Evolutionary conservation across 2,888 invertebrate genomes (phyloP).

Genomic region (Mesodorylaimus sp.): DNA sequence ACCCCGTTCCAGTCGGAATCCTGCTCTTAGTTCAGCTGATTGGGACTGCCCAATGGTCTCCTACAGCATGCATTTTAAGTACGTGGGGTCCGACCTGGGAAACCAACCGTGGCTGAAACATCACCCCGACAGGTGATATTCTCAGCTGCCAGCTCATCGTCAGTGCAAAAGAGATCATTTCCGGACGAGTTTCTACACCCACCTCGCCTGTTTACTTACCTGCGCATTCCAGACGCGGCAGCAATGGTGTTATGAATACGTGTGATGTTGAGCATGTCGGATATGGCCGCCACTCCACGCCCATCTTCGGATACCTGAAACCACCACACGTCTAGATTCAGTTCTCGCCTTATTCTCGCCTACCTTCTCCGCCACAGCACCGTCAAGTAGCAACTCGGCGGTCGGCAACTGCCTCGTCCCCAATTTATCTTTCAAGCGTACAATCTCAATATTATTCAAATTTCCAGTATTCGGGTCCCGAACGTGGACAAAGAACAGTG

Average conservation of each 20-base stretch:
- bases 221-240: conserved; percentile 34
- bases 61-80: too few relatives aligned
- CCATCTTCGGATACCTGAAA: conserved; percentile 35
- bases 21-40: too few relatives aligned
- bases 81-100: too few relatives aligned
- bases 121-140: too few relatives aligned
- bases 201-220: conserved; percentile 22
- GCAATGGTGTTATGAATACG: conserved; percentile 39
- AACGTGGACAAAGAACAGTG: conserved; percentile 38
- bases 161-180: too few relatives aligned
- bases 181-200: background rate
- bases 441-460: conserved; percentile 39
- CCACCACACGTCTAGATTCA: background rate
- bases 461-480: conserved; percentile 28
- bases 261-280: conserved; percentile 40
- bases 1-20: too few relatives aligned
- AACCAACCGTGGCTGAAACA: too few relatives aligned
- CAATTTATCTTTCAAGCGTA: conserved; percentile 40
- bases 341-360: conserved; percentile 2
- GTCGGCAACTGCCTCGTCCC: conserved; percentile 42
- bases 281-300: conserved; percentile 38
- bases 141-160: too few relatives aligned
- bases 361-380: conserved; percentile 33
- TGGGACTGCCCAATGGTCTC: too few relatives aligned
- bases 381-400: conserved; percentile 41